Conservation (phyloP, 2,797 vertebrate genomes). For the Columba guinea region DNA sequence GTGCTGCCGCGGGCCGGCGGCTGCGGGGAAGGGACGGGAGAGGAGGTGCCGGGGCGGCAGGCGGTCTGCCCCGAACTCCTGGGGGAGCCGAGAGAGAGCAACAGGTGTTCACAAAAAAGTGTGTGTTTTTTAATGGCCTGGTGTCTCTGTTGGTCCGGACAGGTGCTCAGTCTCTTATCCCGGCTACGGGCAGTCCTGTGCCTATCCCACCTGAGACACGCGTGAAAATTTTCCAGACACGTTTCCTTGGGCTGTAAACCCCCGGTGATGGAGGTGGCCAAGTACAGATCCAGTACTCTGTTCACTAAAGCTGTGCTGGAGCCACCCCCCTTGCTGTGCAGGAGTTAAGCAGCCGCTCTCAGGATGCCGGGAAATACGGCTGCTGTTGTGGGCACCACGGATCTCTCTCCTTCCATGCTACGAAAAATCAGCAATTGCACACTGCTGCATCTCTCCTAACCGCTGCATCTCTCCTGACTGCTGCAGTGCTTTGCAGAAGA, state of each 20-base stretch:
- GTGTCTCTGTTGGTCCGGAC: not conserved
- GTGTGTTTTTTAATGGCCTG: not conserved
- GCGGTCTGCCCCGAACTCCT: accelerated
- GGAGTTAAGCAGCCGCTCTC: not conserved
- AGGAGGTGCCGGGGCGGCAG: not conserved
- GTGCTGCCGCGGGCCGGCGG: too few relatives aligned
- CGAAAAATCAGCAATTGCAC: accelerated
- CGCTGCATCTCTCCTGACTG: too few relatives aligned
- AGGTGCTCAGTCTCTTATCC: not conserved
- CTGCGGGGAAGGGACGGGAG: not conserved
- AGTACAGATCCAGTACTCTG: not conserved
- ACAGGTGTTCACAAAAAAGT: accelerated
- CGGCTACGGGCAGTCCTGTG: not conserved
- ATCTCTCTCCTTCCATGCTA: not conserved
- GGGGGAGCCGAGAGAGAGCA: too few relatives aligned
- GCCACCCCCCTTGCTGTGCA: not conserved
- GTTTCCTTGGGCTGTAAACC: not conserved
- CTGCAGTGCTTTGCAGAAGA: not conserved
- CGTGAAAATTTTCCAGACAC: not conserved
- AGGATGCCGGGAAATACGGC: not conserved
- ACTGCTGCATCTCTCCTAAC: not conserved
- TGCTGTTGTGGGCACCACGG: not conserved
- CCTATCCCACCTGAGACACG: not conserved
- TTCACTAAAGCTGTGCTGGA: not conserved
- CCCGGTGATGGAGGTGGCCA: too few relatives aligned